Base-by-base conservation (phyloP, 1,140 invertebrate genomes). In the Cyphomyrmex costatus region DNA sequence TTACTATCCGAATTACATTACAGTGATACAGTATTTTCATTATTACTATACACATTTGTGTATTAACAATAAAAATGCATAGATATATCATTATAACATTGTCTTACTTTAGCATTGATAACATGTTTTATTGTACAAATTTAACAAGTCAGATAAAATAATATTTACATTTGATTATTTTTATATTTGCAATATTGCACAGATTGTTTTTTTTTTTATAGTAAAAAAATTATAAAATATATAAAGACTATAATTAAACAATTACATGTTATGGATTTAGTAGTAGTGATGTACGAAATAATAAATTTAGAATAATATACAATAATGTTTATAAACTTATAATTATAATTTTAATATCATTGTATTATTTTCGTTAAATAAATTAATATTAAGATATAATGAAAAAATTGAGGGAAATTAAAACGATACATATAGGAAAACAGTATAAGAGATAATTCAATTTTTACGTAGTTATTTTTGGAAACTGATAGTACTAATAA, bases 311-410 rank as follows among this genome's bases (percentile, higher is more conserved):
- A 46, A 71, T n/a, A 71, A 61, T 42, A 12, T 42, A 42, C 36
- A 49, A 10, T 76, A 8, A 61, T 51, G 33, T 46, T 42, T 42
- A 68, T 56, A 46, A 65, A 51, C 24, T 66, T 27, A 46, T n/a
- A 4, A 63, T 58, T 79, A 65, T 36, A 53, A 36, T 10, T 68
- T 79, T n/a, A 56, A 85, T 53, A 33, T 79, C n/a, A 65, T 63
- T 51, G 6, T 63, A 1, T 12, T 6, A 66, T 46, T 60, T 80
- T 27, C 12, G 3, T 21, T 65, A 19, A n/a, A 16, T 4, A 51
- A 78, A 78, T 21, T 63, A 68, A 27, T 61, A n/a, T 42, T 65
- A 42, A 53, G 5, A 42, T 42, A 42, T 10, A 42, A 0, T 42
- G 10, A 42, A 8, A 42, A 42, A 42, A 42, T 42, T 8, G 36